These are phyloP conservation scores for Linnaemya vulpina DNA, from an alignment of 2,888 invertebrate genomes.

Conservation along the genomic window DNA sequence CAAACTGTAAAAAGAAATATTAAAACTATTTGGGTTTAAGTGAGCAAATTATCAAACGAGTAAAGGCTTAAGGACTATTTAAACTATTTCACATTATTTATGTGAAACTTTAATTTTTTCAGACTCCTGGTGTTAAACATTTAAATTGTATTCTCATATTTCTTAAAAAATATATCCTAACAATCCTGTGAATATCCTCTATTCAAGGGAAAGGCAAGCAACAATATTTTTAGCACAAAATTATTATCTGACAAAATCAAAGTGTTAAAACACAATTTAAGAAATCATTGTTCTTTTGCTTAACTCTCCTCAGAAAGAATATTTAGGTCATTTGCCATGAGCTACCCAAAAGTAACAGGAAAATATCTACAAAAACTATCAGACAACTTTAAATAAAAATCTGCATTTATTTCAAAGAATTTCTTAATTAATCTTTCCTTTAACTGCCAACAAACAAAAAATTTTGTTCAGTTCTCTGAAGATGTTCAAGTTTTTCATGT, in stretches of 20 bases:
- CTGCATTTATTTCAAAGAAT: conserved; percentile 19
- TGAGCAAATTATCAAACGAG: conserved; percentile 50
- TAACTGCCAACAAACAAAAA: conserved; percentile 1
- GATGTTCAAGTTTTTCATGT: conserved; percentile 11
- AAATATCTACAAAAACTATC: neutral
- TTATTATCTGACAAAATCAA: conserved; percentile 4
- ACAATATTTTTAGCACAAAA: neutral
- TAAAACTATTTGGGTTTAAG: conserved; percentile 4
- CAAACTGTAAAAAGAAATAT: conserved; percentile 25
- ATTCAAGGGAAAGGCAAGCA: too few species aligned
- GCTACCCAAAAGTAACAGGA: neutral
- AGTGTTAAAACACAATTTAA: conserved; percentile 1
- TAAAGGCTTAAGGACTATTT: neutral
- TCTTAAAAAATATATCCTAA: too few species aligned
- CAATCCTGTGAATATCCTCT: too few species aligned
- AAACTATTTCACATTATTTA: neutral
- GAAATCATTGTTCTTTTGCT: neutral
- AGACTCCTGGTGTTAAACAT: too few species aligned
- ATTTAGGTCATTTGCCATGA: conserved; percentile 16
- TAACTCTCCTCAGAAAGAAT: neutral
- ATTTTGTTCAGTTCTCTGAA: conserved; percentile 15
- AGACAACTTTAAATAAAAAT: conserved; percentile 34
- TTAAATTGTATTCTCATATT: too few species aligned
- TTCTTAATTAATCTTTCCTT: conserved; percentile 26
- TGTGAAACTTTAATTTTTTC: neutral